These are phyloP conservation scores for Penaeus monodon DNA, from an alignment of 2,888 invertebrate genomes.

Conservation along the genomic window DNA sequence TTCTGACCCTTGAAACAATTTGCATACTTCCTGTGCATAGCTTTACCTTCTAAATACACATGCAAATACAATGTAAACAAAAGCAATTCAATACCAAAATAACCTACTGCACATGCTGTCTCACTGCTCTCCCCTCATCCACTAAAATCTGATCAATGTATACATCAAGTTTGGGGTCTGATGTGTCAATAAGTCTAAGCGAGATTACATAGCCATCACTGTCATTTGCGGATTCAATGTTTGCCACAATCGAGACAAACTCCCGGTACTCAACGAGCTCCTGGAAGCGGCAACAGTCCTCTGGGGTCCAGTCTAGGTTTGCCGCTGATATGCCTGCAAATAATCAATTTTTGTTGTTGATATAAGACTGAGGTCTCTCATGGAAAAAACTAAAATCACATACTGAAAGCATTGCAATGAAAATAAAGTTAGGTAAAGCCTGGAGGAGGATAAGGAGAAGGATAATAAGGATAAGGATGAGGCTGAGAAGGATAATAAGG, in stretches of 20 bases:
- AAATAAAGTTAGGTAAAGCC: too few relatives aligned
- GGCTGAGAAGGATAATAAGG: too few relatives aligned
- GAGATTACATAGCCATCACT: constrained; percentile 9
- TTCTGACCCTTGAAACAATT: not conserved
- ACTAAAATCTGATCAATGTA: constrained; percentile 57
- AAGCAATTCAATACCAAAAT: not conserved
- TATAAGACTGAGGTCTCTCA: too few relatives aligned
- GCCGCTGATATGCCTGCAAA: constrained; percentile 73
- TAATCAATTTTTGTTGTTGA: too few relatives aligned
- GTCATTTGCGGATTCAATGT: constrained; percentile 12
- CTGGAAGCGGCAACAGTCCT: constrained; percentile 82
- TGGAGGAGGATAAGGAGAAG: too few relatives aligned
- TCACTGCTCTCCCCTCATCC: constrained; percentile 44
- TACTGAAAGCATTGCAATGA: too few relatives aligned
- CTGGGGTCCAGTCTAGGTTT: constrained; percentile 79
- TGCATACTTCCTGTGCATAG: constrained; percentile 1
- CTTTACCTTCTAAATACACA: not conserved
- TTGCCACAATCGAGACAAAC: constrained; percentile 77
- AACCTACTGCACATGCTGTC: not conserved
- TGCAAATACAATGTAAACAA: not conserved
- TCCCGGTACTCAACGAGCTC: constrained; percentile 79
- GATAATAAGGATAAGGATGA: too few relatives aligned
- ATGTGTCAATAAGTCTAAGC: constrained; percentile 55
- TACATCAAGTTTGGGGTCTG: constrained; percentile 38
- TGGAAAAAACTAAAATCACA: too few relatives aligned